Percentiles rank a stretch among this genome's conserved stretches.
These are phyloP conservation scores for Pandemis cinnamomeana DNA, from an alignment of 2,888 invertebrate genomes.

Conservation along the genomic window DNA sequence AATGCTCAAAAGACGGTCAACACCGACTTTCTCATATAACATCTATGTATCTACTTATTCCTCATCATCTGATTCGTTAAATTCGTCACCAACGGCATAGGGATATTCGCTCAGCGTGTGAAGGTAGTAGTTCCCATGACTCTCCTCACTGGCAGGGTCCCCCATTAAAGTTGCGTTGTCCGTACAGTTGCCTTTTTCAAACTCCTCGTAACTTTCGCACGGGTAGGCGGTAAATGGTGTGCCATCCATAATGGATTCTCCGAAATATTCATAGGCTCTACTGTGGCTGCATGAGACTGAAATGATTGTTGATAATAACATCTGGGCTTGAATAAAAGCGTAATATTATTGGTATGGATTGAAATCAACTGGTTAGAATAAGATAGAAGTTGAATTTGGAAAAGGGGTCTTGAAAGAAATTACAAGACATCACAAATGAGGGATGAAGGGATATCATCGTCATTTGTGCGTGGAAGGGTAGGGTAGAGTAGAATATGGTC, in stretches of 20 bases:
- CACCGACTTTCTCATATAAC: too few relatives aligned
- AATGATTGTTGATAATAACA: slow-evolving; percentile 9
- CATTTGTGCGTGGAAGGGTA: too few relatives aligned
- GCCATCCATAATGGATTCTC: slow-evolving; percentile 85
- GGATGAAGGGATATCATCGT: too few relatives aligned
- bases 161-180: slow-evolving; percentile 81
- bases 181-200: slow-evolving; percentile 69
- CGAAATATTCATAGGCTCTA: slow-evolving; percentile 85
- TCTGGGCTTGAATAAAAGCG: too few relatives aligned
- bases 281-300: slow-evolving; percentile 89
- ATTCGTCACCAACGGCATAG: slow-evolving; percentile 75
- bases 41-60: neutral
- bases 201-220: slow-evolving; percentile 83
- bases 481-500: too few relatives aligned
- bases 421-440: too few relatives aligned
- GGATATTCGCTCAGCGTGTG: slow-evolving; percentile 83
- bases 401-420: too few relatives aligned
- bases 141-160: slow-evolving; percentile 64
- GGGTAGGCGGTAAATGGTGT: slow-evolving; percentile 82
- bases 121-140: slow-evolving; percentile 85
- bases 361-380: too few relatives aligned
- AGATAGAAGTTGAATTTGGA: too few relatives aligned
- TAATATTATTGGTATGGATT: too few relatives aligned
- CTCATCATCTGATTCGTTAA: neutral
- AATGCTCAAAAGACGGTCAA: too few relatives aligned